A percentile compares a stretch with the other conserved stretches of the same genome.
phyloP scores from a whole-genome alignment of 2,797 vertebrate genomes.

The Margarornis squamiger region DNA sequence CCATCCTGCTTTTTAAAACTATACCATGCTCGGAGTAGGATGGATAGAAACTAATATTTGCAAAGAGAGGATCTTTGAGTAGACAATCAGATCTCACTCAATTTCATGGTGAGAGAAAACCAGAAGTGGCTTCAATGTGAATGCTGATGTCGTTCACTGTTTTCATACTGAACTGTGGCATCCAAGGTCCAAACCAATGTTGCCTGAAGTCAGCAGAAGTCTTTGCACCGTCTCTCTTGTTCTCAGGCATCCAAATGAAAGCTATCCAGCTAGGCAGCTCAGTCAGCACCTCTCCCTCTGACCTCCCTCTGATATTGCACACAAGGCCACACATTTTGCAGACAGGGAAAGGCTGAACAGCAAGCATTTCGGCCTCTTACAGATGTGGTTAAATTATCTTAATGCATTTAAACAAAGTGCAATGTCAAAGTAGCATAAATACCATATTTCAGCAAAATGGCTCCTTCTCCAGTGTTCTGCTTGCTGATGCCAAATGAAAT shows the following conservation, averaged over 20 bases:
- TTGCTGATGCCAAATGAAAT: slow-evolving; percentile 39
- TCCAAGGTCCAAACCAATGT: neutral
- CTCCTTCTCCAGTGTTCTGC: slow-evolving; percentile 1
- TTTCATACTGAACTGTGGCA: neutral
- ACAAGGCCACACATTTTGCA: slow-evolving; percentile 24
- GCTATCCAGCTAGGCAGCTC: neutral
- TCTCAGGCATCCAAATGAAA: neutral
- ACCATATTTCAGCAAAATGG: slow-evolving; percentile 59
- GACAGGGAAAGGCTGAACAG: neutral
- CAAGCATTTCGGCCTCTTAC: neutral
- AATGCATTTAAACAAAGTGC: slow-evolving; percentile 50
- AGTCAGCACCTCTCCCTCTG: neutral
- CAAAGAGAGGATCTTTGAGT: neutral
- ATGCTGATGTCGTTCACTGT: neutral
- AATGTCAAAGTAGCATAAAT: slow-evolving; percentile 53
- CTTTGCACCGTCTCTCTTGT: neutral
- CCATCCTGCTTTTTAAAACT: neutral
- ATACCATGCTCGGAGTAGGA: neutral
- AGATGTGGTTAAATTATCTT: slow-evolving; percentile 54
- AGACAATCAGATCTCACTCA: neutral
- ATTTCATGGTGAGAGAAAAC: neutral
- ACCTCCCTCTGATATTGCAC: neutral
- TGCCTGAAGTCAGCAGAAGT: neutral
- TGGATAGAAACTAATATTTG: neutral
- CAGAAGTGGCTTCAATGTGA: neutral